Conservation (phyloP, 2,113 vertebrate genomes). For the Malaclemys terrapin region DNA sequence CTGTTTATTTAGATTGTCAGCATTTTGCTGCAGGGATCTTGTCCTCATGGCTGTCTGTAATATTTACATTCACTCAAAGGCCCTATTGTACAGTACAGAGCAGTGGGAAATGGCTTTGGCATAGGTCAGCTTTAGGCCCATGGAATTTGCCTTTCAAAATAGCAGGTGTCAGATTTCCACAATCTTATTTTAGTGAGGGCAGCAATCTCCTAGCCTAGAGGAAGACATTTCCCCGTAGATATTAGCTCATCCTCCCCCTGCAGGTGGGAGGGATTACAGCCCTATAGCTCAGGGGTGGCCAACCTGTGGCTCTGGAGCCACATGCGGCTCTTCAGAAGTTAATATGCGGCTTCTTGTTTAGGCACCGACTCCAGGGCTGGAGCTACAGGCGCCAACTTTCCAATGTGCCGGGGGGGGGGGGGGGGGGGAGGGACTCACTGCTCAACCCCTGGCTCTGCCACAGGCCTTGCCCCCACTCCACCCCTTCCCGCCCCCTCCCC, state of each 20-base stretch:
- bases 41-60: background rate
- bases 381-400: too few relatives aligned
- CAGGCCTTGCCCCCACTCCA: too few relatives aligned
- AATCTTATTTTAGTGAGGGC: constrained; percentile 5
- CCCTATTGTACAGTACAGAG: background rate
- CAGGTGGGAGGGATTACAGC: background rate
- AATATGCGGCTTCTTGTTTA: too few relatives aligned
- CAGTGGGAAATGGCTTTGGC: background rate
- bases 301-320: too few relatives aligned
- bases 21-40: background rate
- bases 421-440: too few relatives aligned
- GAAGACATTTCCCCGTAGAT: background rate
- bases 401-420: too few relatives aligned
- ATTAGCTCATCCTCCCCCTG: background rate
- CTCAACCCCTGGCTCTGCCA: too few relatives aligned
- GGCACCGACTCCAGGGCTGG: too few relatives aligned
- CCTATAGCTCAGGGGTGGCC: background rate
- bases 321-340: too few relatives aligned
- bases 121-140: background rate
- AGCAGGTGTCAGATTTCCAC: background rate
- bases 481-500: too few relatives aligned
- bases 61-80: background rate
- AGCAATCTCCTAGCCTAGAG: background rate
- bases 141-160: background rate
- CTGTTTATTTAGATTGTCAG: background rate